These are phyloP conservation scores for Ambastaia sidthimunki DNA, from an alignment of 2,797 vertebrate genomes.

Conservation along the genomic window DNA sequence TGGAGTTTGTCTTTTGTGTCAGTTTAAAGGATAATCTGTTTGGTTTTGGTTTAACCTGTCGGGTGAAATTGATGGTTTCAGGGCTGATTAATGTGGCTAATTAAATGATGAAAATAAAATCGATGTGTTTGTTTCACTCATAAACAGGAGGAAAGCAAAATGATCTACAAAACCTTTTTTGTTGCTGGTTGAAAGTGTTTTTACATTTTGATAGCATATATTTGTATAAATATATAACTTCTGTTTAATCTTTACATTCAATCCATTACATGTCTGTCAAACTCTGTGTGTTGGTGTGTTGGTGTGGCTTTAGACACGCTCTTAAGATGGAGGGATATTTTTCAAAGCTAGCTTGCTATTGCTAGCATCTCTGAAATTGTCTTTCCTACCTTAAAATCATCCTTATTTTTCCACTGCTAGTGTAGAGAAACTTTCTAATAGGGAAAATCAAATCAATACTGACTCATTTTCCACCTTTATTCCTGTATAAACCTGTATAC, in stretches of 20 bases:
- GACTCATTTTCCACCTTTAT: not conserved
- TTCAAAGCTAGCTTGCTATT: no score
- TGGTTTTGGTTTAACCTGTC: not conserved
- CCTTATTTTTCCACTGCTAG: not conserved
- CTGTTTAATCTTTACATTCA: no score
- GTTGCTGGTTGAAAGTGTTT: no score
- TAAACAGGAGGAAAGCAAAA: not conserved
- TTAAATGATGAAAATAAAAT: not conserved
- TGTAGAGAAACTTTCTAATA: not conserved
- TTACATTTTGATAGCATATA: no score
- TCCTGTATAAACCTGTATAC: not conserved
- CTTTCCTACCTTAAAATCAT: not conserved
- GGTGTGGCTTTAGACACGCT: no score
- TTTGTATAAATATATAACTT: no score
- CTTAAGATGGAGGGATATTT: no score
- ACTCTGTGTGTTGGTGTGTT: no score
- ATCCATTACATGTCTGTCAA: no score
- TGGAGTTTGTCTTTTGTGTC: conserved; percentile 7
- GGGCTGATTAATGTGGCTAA: not conserved
- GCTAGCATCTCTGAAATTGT: no score
- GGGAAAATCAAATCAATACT: not conserved
- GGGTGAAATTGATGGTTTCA: not conserved
- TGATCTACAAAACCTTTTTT: no score
- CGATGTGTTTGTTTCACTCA: not conserved
- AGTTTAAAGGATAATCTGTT: not conserved